Base-by-base conservation (phyloP, 37 sponge, comb jelly and placozoan species). In the Spongilla lacustris region DNA sequence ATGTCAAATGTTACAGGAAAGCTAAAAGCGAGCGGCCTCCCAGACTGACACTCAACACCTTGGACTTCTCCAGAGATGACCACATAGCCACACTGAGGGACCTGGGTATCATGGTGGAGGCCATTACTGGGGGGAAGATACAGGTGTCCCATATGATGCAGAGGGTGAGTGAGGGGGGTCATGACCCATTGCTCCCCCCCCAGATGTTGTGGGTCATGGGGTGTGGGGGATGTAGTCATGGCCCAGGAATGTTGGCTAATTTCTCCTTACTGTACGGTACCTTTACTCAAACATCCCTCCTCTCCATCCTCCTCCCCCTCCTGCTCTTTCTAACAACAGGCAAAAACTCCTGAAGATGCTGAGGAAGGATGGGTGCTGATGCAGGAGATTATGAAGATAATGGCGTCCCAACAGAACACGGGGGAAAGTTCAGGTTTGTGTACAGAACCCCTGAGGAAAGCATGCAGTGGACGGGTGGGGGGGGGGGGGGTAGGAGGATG, bases 291-390 rank as follows among this genome's bases (percentile, higher is more conserved):
- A 27, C 26, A 74, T 32, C 36, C 77, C n/a, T n/a, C 46, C 77
- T 1, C n/a, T n/a, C n/a, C n/a, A n/a, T n/a, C 2, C 36, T 23
- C 36, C 41, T 78, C 49, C 23, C 49, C 49, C 27, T 78, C 78
- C 58, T 41, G 26, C 41, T 76, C 34, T 35, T 48, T 26, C 41
- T 21, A 24, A 35, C 34, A 0, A 13, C 33, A 88, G 87, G 95
- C 95, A 33, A 82, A 71, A 49, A 85, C 73, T 69, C 75, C 88
- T 32, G 74, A 86, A 71, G 88, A 81, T 22, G 92, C 89, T 24
- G 86, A 86, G 73, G 85, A 91, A 24, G 95, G 95, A 9, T 74
- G 85, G 77, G 41, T 67, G 50, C 79, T 94, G 31, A 91, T 94
- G 92, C 89, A 91, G 76, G 89, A 91, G 48, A 84, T 94, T 49